Conservation (phyloP, 1,140 invertebrate genomes). For the Drosophila quadrilineata region DNA sequence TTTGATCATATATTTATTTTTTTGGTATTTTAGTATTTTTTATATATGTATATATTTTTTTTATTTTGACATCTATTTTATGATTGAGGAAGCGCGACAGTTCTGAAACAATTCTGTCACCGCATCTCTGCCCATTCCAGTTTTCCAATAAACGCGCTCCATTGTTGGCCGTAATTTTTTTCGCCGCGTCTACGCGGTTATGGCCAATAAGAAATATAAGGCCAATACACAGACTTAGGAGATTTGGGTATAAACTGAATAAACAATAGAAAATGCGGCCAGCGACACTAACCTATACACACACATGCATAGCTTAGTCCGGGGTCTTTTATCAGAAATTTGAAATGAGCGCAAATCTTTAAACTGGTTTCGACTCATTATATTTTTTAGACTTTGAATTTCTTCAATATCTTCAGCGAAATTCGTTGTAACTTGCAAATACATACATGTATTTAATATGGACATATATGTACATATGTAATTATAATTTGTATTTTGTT, state of each 20-base stretch:
- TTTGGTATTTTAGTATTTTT: no score
- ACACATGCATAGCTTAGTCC: no score
- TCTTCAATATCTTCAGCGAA: constrained; percentile 30
- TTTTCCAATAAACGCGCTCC: constrained; percentile 21
- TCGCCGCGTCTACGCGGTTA: constrained; percentile 42
- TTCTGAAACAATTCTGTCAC: constrained; percentile 37
- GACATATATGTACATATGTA: constrained; percentile 23
- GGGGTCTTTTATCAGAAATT: constrained; percentile 56
- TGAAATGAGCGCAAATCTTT: constrained; percentile 43
- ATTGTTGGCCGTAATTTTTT: constrained; percentile 33
- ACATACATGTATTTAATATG: constrained; percentile 11
- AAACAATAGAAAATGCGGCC: constrained; percentile 39
- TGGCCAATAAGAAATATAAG: constrained; percentile 17
- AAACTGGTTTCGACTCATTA: constrained; percentile 57
- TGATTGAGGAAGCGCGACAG: constrained; percentile 33
- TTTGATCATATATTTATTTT: no score
- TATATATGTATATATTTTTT: no score
- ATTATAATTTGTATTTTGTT: constrained; percentile 12
- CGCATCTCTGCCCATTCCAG: background rate
- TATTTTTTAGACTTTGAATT: constrained; percentile 26
- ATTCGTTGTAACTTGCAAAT: constrained; percentile 4
- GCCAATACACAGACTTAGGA: background rate
- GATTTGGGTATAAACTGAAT: constrained; percentile 3
- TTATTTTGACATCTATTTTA: constrained; percentile 11
- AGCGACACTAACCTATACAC: constrained; percentile 10